Evolutionary conservation across 2,797 vertebrate genomes (phyloP).

Genomic region (Cyprinella venusta): DNA sequence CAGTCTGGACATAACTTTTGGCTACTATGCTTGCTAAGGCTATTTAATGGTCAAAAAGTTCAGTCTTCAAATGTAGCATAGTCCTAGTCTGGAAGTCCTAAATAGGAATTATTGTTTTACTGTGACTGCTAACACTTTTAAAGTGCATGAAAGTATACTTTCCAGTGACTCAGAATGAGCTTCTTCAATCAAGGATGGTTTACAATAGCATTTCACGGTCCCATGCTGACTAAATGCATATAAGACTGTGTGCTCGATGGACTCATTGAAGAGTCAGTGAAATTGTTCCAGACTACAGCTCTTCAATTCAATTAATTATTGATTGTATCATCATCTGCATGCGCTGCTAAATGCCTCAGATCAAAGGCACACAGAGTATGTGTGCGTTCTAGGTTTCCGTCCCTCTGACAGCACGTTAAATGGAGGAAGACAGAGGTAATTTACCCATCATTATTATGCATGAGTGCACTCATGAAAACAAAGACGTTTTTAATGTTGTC

Average conservation of each 20-base stretch:
- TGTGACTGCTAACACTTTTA: background rate
- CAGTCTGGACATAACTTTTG: background rate
- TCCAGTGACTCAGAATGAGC: background rate
- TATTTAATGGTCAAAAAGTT: background rate
- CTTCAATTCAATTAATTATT: conserved; percentile 60
- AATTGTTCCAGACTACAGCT: conserved; percentile 47
- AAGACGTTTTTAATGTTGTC: conserved; percentile 43
- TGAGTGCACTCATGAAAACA: conserved; percentile 52
- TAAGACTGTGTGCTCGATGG: background rate
- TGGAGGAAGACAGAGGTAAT: conserved; percentile 57
- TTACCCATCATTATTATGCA: conserved; percentile 60
- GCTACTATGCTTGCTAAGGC: no score
- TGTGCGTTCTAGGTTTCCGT: conserved; percentile 35
- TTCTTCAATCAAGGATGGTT: background rate
- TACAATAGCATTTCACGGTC: background rate
- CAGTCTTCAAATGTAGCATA: background rate
- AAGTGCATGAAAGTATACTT: background rate
- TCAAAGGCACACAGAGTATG: conserved; percentile 53
- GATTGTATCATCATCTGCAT: conserved; percentile 52
- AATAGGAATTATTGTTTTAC: background rate
- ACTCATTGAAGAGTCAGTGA: conserved; percentile 18
- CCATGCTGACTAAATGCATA: conserved; percentile 18
- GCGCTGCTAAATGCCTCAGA: conserved; percentile 46
- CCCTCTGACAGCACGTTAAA: conserved; percentile 51
- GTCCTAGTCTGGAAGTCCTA: no score